Evolutionary conservation across 2,888 invertebrate genomes (phyloP).

Genomic region (Drosophila demipolita): DNA sequence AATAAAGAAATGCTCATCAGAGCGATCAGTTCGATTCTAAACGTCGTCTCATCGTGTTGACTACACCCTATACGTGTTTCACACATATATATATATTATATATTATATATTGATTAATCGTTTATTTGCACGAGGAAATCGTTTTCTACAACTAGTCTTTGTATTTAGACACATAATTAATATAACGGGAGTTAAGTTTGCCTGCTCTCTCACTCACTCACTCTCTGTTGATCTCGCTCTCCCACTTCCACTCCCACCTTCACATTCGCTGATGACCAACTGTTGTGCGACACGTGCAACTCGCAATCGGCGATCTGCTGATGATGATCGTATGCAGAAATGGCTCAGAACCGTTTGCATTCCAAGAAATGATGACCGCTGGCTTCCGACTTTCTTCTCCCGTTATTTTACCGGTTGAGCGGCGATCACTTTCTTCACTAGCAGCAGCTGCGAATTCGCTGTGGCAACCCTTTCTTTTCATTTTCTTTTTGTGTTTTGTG

Average conservation of each 20-base stretch:
- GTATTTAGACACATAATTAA: not conserved
- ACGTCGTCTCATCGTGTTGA: too few relatives aligned
- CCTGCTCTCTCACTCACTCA: not conserved
- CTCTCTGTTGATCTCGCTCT: not conserved
- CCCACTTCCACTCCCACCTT: constrained; percentile 5
- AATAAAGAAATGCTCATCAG: too few relatives aligned
- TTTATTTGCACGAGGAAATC: not conserved
- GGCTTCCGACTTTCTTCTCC: constrained; percentile 44
- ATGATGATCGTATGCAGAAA: constrained; percentile 6
- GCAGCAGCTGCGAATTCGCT: constrained; percentile 42
- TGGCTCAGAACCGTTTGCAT: constrained; percentile 16
- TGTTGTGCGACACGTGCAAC: constrained; percentile 42
- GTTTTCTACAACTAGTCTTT: not conserved
- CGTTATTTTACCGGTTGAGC: constrained; percentile 51
- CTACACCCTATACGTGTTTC: too few relatives aligned
- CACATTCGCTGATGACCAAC: constrained; percentile 29
- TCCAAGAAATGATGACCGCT: constrained; percentile 8
- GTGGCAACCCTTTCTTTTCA: constrained; percentile 39
- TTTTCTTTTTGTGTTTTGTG: not conserved
- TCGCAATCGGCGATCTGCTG: constrained; percentile 10
- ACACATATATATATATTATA: too few relatives aligned
- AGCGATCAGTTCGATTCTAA: too few relatives aligned
- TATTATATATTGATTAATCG: too few relatives aligned
- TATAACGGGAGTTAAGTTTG: not conserved
- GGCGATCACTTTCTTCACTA: constrained; percentile 45